Evolutionary conservation across 1,140 invertebrate species (phyloP).

Genomic region (Meloidogyne floridensis): DNA sequence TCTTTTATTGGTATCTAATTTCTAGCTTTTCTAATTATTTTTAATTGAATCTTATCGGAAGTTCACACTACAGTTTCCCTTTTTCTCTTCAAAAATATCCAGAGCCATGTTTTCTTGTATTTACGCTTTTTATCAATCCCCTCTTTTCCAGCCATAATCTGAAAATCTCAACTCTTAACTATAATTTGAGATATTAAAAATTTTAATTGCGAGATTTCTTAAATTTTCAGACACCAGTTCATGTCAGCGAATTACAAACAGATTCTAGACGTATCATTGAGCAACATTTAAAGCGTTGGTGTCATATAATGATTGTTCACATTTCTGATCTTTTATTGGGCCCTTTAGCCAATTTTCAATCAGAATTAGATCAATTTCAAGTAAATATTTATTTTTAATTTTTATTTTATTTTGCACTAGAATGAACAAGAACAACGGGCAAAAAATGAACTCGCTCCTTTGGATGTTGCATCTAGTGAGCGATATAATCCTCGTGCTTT

Average conservation of each 20-base stretch:
- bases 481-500: conserved; percentile 46
- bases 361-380: conserved; percentile 39
- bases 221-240: conserved; percentile 58
- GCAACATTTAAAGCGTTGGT: conserved; percentile 50
- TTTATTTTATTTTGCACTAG: not conserved
- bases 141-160: too few relatives aligned
- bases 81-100: too few relatives aligned
- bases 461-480: conserved; percentile 27
- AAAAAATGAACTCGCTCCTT: conserved; percentile 13
- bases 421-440: conserved; percentile 24
- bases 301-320: conserved; percentile 51
- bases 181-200: too few relatives aligned
- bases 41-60: too few relatives aligned
- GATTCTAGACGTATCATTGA: conserved; percentile 63
- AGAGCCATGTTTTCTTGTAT: too few relatives aligned
- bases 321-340: conserved; percentile 49
- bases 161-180: too few relatives aligned
- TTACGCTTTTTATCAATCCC: too few relatives aligned
- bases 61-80: too few relatives aligned
- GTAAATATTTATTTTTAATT: conserved; percentile 1
- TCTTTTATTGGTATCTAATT: conserved; percentile 49
- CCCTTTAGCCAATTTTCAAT: conserved; percentile 30
- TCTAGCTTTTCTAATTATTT: too few relatives aligned
- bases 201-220: too few relatives aligned
- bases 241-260: conserved; percentile 57